Evolutionary conservation across 2,888 invertebrate genomes (phyloP), one percentile per base, ranked within the genome.

Genomic region (Brachyptera risi): DNA sequence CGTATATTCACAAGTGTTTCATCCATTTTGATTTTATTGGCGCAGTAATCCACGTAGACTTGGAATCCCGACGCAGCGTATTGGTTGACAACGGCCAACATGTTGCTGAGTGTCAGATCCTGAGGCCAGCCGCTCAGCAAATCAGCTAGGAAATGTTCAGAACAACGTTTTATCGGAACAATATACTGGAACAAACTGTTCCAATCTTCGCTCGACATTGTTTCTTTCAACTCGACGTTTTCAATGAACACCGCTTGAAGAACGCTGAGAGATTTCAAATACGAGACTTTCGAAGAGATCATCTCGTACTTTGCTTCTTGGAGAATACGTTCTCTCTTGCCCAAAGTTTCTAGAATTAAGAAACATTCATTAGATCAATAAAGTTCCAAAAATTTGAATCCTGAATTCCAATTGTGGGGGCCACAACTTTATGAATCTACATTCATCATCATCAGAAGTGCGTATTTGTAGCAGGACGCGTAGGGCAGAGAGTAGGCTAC

Each of bases 241-340:
- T 40, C 31, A 7, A 60, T 38, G 40, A 63, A 63, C 1, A 60
- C 37, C 1, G 31, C 72, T 54, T 80, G 76, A 58, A 83, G 72
- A 35, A 83, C 74, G 63, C 79, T 79, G 35, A 83, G 71, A 62
- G 80, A 80, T 66, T 80, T 78, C 38, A 81, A 71, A 68, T 83
- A 83, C 2, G 81, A 80, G 1, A 82, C 82, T 70, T 83, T 83
- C 1, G 80, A 81, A 2, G 82, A 80, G 64, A 83, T 78, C 21
- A 83, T 77, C 70, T 83, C 83, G 73, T 82, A 83, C 73, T 80
- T 78, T 13, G 82, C 78, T 71, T 82, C 82, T 67, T 82, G 81
- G 2, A 79, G 71, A 11, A 17, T 23, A 11, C 15, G 19, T 37
- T 54, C 35, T 5, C 11, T 31, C 3, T 4, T 31, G 2, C 31